Evolutionary conservation across 2,113 vertebrate species (phyloP).

Genomic region (Panurus biarmicus): DNA sequence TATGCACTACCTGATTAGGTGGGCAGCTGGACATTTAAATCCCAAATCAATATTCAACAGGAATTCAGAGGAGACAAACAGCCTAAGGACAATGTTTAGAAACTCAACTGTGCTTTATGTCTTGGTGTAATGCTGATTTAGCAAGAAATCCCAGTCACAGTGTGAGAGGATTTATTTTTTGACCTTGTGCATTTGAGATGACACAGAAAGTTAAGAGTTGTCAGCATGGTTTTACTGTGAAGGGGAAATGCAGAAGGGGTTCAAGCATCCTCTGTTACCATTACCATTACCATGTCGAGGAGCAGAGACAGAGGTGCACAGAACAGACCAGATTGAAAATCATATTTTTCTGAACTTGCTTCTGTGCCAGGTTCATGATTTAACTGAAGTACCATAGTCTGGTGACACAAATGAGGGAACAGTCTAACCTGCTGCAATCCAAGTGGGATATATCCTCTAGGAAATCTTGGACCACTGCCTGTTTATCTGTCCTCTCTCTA

Average conservation of each 20-base stretch:
- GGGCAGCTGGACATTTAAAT: conserved; percentile 24
- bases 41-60: conserved; percentile 20
- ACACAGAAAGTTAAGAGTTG: conserved; percentile 20
- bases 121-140: conserved; percentile 25
- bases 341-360: not conserved
- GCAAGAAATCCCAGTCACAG: conserved; percentile 39
- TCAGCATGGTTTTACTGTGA: not conserved
- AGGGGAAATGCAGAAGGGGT: not conserved
- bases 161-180: not conserved
- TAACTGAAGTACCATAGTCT: not conserved
- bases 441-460: not conserved
- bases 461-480: not conserved
- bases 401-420: not conserved
- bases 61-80: conserved; percentile 5
- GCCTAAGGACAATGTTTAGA: conserved; percentile 11
- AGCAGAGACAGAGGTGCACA: not conserved
- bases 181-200: conserved; percentile 35
- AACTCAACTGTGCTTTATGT: not conserved
- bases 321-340: not conserved
- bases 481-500: not conserved
- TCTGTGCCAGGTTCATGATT: not conserved
- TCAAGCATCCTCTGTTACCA: not conserved
- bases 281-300: accelerated
- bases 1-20: not conserved
- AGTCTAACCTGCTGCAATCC: not conserved